Base-by-base conservation (phyloP, 2,888 invertebrate genomes). In the Caenorhabditis uteleia region DNA sequence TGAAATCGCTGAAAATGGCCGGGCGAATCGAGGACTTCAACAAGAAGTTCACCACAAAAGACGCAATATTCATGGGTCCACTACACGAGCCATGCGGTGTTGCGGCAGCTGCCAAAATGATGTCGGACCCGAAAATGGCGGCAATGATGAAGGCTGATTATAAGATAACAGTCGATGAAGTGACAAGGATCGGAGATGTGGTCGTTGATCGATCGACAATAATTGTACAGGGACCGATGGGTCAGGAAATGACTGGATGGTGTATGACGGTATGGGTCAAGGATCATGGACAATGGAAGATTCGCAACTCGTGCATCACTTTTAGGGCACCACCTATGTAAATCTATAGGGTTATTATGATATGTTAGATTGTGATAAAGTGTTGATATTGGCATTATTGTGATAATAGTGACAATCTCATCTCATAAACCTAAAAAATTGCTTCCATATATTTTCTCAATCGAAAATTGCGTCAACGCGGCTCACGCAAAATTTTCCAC, bases 241-340 rank as follows among this genome's bases (percentile, higher is more conserved):
- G 66, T 23, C n/a, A n/a, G n/a, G 59, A 59, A 5, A 66, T 56
- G 44, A 51, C 38, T 33, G 66, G 66, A 59, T 66, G 66, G 66
- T 44, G 45, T 16, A 36, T 66, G 25, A 46, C 59, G 43, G 39
- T 66, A 42, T 66, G 66, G 66, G 59, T 66, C 29, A 59, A 66
- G 44, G 66, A 66, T 29, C 59, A 45, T n/a, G 66, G 59, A 38
- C 27, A 54, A 14, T 66, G 66, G 66, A 66, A 66, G 53, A 60
- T 66, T 51, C 59, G 59, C 55, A 55, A 55, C 59, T 16, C 59
- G 23, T 66, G 66, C 66, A 39, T 40, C 56, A 60, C 59, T 39
- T 56, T 66, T 59, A 66, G 60, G 51, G 50, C 61, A 10, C n/a
- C n/a, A n/a, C n/a, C n/a, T n/a, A n/a, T n/a, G n/a, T n/a, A n/a